These are phyloP conservation scores for Phoronis australis DNA, from an alignment of 2,888 invertebrate species.

Conservation along the genomic window DNA sequence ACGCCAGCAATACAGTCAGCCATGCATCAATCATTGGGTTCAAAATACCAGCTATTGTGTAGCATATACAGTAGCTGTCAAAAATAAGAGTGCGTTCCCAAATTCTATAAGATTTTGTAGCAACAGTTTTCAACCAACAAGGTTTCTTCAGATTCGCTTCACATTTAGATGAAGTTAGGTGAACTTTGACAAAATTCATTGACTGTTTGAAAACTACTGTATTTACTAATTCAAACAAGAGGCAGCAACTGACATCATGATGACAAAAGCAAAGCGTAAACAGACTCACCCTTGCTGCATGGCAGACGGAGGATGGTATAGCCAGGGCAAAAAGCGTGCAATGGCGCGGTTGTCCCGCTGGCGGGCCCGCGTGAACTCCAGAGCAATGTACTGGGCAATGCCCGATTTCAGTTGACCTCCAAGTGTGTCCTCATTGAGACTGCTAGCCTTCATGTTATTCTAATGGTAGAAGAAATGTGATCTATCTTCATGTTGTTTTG, in stretches of 20 bases:
- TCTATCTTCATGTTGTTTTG: too few species aligned
- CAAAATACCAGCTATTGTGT: too few species aligned
- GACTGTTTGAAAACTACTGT: not conserved
- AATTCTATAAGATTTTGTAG: too few species aligned
- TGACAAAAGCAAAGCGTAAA: slow-evolving; percentile 3
- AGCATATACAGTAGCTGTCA: too few species aligned
- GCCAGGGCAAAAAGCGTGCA: slow-evolving; percentile 81
- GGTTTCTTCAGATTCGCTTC: too few species aligned
- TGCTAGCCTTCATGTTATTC: slow-evolving; percentile 66
- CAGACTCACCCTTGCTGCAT: slow-evolving; percentile 71
- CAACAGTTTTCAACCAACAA: too few species aligned
- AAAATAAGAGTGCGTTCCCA: too few species aligned
- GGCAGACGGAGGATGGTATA: slow-evolving; percentile 73
- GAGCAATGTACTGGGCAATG: slow-evolving; percentile 73
- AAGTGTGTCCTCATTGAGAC: slow-evolving; percentile 79
- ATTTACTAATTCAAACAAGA: not conserved
- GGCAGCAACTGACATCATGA: not conserved
- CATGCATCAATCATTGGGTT: too few species aligned
- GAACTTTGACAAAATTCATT: too few species aligned
- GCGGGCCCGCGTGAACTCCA: slow-evolving; percentile 85
- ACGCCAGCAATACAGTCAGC: too few species aligned
- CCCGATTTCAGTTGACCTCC: slow-evolving; percentile 95
- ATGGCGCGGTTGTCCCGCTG: slow-evolving; percentile 74
- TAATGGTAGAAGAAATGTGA: too few species aligned
- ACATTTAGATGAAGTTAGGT: too few species aligned